Base-by-base conservation (phyloP, 2,113 vertebrate genomes). In the Forbesichthys agassizii region DNA sequence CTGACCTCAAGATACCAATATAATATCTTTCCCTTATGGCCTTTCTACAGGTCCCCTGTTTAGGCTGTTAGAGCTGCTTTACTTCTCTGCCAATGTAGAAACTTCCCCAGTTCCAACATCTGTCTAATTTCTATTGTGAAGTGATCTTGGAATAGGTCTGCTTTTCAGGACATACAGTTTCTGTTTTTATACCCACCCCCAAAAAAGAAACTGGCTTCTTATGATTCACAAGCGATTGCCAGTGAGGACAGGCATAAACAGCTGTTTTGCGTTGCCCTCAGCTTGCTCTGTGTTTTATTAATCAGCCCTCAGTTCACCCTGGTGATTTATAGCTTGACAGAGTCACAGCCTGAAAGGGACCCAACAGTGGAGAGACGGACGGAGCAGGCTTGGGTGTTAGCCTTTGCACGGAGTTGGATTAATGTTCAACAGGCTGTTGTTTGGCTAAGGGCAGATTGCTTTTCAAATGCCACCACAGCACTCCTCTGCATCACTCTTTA, bases 211-310 rank as follows among this genome's bases (percentile, higher is more conserved):
- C 64, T 58, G 71, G 80, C 75, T 84, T 72, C 75, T 80, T 76
- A 11, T 69, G 84, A 87, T 84, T 78, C 74, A 82, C 84, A 84
- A 85, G 82, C 69, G 56, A 70, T 60, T 42, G 12, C 54, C 71
- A 69, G 76, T 74, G 69, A 57, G 76, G 80, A 72, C 71, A 71
- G 75, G 79, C 73, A 81, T 72, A 82, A 87, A 90, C 91, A 92
- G 88, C 86, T 93, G 91, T 86, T 91, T 85, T 88, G 75, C 33
- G 77, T 91, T 91, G 82, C 81, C 86, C 82, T 88, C 74, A 63
- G 68, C 81, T 91, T 85, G 82, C 82, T 80, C 74, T 71, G 68
- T 64, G 74, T 73, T 88, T 88, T 84, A 91, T 89, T 88, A 87
- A 91, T 87, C 79, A 71, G 74, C 65, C 84, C 76, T 84, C 7